Base-by-base conservation (phyloP, 1,140 invertebrate genomes). In the Brachystomella parvula region DNA sequence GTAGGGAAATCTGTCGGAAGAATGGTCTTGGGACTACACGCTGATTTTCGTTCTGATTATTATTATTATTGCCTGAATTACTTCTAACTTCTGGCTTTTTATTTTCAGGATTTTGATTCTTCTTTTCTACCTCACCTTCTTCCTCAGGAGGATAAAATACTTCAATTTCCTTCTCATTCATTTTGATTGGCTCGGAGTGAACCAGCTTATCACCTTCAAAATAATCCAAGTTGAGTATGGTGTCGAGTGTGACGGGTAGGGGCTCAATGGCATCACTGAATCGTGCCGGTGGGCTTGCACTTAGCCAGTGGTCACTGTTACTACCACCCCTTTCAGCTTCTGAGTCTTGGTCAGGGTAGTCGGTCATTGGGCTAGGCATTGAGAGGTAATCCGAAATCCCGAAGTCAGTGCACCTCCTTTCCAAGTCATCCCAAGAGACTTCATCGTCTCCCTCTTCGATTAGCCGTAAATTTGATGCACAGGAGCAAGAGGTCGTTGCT, bases 261-360 rank as follows among this genome's bases (percentile, higher is more conserved):
- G 66, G 44, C 24, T 71, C 70, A 24, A 71, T 68, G 32, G 58
- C 47, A 49, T 71, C 70, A 59, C 66, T 68, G 44, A 71, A 68
- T 3, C 70, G 44, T 60, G 66, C 64, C 15, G 70, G 70, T 3
- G 70, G 70, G 28, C 66, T 64, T 3, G 70, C 70, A 31, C 64
- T 65, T 2, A 72, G 39, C 68, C 70, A 61, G 66, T 71, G n/a
- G 66, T 66, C 2, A 71, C n/a, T n/a, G n/a, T n/a, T n/a, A n/a
- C n/a, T n/a, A n/a, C n/a, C n/a, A n/a, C n/a, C n/a, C n/a, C n/a
- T n/a, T n/a, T n/a, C n/a, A n/a, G n/a, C n/a, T n/a, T n/a, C n/a
- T n/a, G n/a, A 24, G 44, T 68, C 70, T 12, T 56, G 53, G 49
- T 56, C 49, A 56, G 6, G 15, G 49, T 56, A 6, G 9, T 15